A percentile compares a stretch with the other conserved stretches of the same genome.
Evolutionary conservation across 1,140 invertebrate species (phyloP).

Genomic region (Lerema accius): DNA sequence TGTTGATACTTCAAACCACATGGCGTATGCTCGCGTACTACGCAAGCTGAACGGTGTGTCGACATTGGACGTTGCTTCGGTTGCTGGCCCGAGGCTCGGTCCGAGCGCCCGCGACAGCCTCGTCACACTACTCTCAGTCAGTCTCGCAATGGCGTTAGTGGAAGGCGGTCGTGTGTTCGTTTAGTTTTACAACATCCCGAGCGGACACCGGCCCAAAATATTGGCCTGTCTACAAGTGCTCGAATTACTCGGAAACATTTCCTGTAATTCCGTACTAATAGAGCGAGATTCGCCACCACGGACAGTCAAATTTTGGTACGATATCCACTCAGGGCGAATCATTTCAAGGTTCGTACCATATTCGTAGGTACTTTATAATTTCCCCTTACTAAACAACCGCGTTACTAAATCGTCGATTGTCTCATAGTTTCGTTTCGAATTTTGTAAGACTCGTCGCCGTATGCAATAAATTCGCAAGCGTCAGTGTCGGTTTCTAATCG

Average conservation of each 20-base stretch:
- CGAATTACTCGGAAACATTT: constrained; percentile 76
- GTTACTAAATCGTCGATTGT: constrained; percentile 76
- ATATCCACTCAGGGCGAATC: constrained; percentile 81
- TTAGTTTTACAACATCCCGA: constrained; percentile 77
- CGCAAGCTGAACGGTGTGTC: constrained; percentile 80
- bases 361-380: constrained; percentile 75
- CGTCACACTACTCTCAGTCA: constrained; percentile 57
- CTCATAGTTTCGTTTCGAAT: constrained; percentile 69
- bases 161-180: constrained; percentile 76
- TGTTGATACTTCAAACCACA: constrained; percentile 57
- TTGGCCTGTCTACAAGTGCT: constrained; percentile 81
- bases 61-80: constrained; percentile 81
- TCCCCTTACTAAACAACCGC: constrained; percentile 71
- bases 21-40: constrained; percentile 79
- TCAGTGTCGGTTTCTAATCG: constrained; percentile 50
- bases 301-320: constrained; percentile 83
- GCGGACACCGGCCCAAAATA: constrained; percentile 83
- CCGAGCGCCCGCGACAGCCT: constrained; percentile 60
- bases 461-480: constrained; percentile 56
- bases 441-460: constrained; percentile 60
- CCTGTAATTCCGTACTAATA: constrained; percentile 69
- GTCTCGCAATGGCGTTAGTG: constrained; percentile 82
- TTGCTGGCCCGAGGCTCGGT: constrained; percentile 73
- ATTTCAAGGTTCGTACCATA: constrained; percentile 82
- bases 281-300: constrained; percentile 67